A percentile compares a stretch with the other conserved stretches of the same genome.
Evolutionary conservation across 2,113 vertebrate genomes (phyloP).

Genomic region (Pterophyllum scalare): DNA sequence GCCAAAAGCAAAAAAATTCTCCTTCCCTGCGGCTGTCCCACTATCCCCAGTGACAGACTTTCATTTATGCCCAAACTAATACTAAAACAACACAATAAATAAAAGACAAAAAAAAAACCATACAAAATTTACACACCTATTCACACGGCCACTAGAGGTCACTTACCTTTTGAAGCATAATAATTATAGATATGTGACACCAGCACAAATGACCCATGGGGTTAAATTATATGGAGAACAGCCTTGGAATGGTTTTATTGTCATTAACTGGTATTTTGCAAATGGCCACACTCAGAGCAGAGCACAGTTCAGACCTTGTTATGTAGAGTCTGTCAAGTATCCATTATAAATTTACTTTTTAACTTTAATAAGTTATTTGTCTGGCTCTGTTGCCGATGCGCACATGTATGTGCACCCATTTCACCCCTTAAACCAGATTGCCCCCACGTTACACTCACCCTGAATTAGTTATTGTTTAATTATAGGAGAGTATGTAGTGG

Average conservation of each 20-base stretch:
- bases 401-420: not conserved
- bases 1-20: too few species aligned
- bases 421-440: not conserved
- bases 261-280: not conserved
- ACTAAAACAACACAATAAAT: too few species aligned
- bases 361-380: not conserved
- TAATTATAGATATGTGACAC: not conserved
- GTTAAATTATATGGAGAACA: not conserved
- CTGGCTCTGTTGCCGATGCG: not conserved
- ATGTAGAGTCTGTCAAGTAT: not conserved
- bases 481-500: not conserved
- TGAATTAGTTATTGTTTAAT: not conserved
- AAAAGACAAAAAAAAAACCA: too few species aligned
- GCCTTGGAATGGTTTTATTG: not conserved
- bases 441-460: not conserved
- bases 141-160: not conserved
- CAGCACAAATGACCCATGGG: not conserved
- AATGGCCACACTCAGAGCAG: not conserved
- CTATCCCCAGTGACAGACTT: too few species aligned
- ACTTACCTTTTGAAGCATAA: slow-evolving; percentile 1
- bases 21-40: too few species aligned
- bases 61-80: too few species aligned
- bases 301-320: not conserved
- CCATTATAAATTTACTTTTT: not conserved
- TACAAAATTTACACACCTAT: too few species aligned